phyloP scores from a whole-genome alignment of 2,797 vertebrate species.

The Sus cebifrons region DNA sequence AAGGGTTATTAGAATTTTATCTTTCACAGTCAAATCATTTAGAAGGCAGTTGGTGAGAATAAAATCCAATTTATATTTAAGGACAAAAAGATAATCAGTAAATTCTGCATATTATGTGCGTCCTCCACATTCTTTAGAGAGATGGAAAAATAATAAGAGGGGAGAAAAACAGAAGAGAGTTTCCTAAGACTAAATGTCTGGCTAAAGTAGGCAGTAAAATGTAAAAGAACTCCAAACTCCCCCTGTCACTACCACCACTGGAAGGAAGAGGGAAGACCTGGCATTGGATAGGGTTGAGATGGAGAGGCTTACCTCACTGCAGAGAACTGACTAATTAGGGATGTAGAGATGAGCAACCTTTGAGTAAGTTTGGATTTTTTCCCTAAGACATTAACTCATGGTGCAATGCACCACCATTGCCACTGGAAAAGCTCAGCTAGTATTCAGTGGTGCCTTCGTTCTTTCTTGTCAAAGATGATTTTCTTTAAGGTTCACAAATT shows the following conservation, averaged over 20 bases:
- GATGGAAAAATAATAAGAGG: not conserved
- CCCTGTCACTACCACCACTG: not conserved
- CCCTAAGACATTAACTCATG: not conserved
- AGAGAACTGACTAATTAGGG: not conserved
- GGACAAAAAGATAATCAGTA: too few relatives aligned
- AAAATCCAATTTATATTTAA: too few relatives aligned
- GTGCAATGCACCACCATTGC: not conserved
- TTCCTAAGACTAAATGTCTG: not conserved
- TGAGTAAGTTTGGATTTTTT: not conserved
- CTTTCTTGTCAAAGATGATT: conserved; percentile 41
- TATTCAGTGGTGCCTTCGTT: not conserved
- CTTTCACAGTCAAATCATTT: too few relatives aligned
- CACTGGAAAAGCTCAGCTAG: not conserved
- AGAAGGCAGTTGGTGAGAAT: too few relatives aligned
- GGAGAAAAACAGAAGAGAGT: not conserved
- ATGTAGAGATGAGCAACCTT: not conserved
- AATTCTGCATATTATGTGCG: too few relatives aligned
- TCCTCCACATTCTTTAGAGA: not conserved
- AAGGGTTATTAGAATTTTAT: too few relatives aligned
- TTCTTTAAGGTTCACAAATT: conserved; percentile 64
- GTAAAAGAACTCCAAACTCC: not conserved
- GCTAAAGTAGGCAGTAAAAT: not conserved
- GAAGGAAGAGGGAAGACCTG: not conserved
- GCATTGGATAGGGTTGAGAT: not conserved
- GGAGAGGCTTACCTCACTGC: not conserved